A percentile compares a stretch with the other conserved stretches of the same genome.
Evolutionary conservation across 2,888 invertebrate genomes (phyloP).

Genomic region (Cheilosia variabilis): DNA sequence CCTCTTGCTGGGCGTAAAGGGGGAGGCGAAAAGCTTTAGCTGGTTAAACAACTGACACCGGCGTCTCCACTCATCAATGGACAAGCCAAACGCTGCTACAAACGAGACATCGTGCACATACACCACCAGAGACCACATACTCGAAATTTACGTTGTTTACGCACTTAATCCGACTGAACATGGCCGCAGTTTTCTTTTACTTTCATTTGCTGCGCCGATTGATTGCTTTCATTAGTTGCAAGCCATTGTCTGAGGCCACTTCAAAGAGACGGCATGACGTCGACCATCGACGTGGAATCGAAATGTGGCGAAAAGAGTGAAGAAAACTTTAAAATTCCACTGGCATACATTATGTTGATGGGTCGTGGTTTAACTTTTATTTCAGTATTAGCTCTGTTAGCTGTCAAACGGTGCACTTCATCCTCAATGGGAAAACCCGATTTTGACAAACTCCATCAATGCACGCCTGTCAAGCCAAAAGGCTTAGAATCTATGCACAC

Average conservation of each 20-base stretch:
- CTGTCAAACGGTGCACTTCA: background rate
- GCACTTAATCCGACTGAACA: background rate
- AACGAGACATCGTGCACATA: conserved; percentile 25
- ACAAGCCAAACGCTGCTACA: conserved; percentile 16
- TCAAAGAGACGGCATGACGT: background rate
- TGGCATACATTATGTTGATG: background rate
- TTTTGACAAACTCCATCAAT: conserved; percentile 19
- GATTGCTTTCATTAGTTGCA: conserved; percentile 4
- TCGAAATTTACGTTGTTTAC: background rate
- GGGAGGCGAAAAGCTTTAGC: conserved; percentile 39
- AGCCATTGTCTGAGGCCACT: background rate
- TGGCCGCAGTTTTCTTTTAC: conserved; percentile 40
- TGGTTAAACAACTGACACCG: conserved; percentile 42
- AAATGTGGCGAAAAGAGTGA: background rate
- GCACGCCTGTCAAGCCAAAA: conserved; percentile 12
- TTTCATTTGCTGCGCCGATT: conserved; percentile 38
- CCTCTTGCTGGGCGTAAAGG: conserved; percentile 3
- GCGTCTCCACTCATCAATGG: conserved; percentile 51
- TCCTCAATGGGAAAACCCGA: conserved; percentile 15
- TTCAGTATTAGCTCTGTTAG: background rate
- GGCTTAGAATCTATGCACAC: conserved; percentile 6
- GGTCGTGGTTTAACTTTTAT: too few relatives aligned
- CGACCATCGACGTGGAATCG: background rate
- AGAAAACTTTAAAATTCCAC: background rate
- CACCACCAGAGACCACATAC: background rate